Evolutionary conservation across 2,113 vertebrate genomes (phyloP).

Genomic region (Gnathonemus echidnorhynchus): DNA sequence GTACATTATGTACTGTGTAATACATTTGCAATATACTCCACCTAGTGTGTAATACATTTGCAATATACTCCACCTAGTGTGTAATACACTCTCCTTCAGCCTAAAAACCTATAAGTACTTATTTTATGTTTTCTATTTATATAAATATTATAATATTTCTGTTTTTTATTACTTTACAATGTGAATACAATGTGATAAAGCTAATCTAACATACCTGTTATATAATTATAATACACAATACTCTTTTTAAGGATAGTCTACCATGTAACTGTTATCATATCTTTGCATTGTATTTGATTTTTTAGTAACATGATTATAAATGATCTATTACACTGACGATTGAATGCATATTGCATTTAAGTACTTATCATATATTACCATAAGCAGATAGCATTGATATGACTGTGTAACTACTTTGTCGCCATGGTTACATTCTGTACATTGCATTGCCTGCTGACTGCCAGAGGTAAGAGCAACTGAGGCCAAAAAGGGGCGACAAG

Average conservation of each 20-base stretch:
- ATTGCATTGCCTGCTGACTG: neutral
- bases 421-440: neutral
- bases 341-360: neutral
- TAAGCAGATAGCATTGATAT: neutral
- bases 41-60: neutral
- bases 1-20: neutral
- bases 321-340: neutral
- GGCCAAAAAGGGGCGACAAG: neutral
- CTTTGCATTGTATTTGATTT: neutral
- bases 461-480: neutral
- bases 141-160: neutral
- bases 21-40: neutral
- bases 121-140: neutral
- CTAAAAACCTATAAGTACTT: neutral
- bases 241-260: neutral
- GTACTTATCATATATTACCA: neutral
- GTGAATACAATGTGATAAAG: neutral
- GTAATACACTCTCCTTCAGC: neutral
- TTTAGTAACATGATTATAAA: neutral
- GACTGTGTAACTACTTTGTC: neutral
- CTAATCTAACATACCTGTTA: neutral
- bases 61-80: neutral
- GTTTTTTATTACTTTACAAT: neutral
- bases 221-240: neutral
- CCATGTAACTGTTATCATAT: neutral